Percentiles rank a stretch among this genome's conserved stretches.
Evolutionary conservation across 2,888 invertebrate genomes (phyloP).

Genomic region (Napeogenes sylphis): DNA sequence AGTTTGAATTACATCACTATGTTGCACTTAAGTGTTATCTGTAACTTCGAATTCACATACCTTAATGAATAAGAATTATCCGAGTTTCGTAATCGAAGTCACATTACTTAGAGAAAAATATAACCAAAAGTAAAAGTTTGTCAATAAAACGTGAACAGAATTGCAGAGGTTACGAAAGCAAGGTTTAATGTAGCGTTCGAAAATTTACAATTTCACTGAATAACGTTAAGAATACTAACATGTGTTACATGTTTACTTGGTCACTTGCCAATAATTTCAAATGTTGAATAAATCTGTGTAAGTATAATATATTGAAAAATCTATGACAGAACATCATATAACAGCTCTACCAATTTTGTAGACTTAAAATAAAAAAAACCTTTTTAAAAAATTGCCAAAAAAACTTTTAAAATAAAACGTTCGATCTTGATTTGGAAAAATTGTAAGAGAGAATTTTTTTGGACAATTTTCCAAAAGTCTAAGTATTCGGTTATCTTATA

Average conservation of each 20-base stretch:
- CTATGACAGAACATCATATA: too few relatives aligned
- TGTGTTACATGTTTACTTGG: slow-evolving; percentile 19
- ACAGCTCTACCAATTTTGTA: too few relatives aligned
- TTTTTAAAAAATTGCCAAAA: too few relatives aligned
- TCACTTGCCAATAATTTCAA: neutral
- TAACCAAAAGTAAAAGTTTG: slow-evolving; percentile 50
- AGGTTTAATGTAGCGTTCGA: slow-evolving; percentile 56
- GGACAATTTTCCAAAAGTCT: too few relatives aligned
- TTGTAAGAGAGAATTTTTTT: too few relatives aligned
- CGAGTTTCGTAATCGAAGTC: slow-evolving; percentile 29
- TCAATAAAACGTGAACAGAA: slow-evolving; percentile 51
- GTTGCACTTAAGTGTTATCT: neutral
- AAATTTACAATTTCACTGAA: slow-evolving; percentile 70
- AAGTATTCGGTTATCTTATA: too few relatives aligned
- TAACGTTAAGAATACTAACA: slow-evolving; percentile 56
- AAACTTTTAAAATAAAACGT: too few relatives aligned
- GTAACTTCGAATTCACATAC: slow-evolving; percentile 1
- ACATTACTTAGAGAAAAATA: slow-evolving; percentile 27
- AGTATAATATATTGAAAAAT: too few relatives aligned
- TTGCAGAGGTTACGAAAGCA: slow-evolving; percentile 58
- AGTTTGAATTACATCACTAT: neutral
- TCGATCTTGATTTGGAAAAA: too few relatives aligned
- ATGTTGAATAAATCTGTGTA: neutral
- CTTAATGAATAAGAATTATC: slow-evolving; percentile 6
- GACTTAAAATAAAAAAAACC: too few relatives aligned